Evolutionary conservation across 2,888 invertebrate species (phyloP).

Genomic region (Oegoconia quadripuncta): DNA sequence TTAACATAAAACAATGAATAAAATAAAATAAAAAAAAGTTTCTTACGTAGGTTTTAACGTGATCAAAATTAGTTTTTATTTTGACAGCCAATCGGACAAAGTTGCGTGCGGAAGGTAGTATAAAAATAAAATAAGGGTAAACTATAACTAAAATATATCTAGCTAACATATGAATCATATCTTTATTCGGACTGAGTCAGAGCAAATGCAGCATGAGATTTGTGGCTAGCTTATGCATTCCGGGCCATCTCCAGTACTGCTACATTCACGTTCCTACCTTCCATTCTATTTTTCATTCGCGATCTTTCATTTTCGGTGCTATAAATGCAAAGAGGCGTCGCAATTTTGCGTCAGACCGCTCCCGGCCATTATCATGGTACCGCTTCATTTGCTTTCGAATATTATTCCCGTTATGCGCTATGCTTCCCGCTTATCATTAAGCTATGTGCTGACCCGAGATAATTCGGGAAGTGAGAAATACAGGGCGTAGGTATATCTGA

Average conservation of each 20-base stretch:
- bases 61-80: too few species aligned
- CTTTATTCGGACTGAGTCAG: too few species aligned
- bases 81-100: too few species aligned
- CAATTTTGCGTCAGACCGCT: conserved; percentile 44
- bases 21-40: too few species aligned
- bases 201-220: too few species aligned
- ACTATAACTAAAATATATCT: too few species aligned
- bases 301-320: conserved; percentile 58
- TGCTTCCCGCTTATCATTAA: conserved; percentile 6
- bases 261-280: conserved; percentile 12
- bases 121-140: too few species aligned
- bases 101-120: too few species aligned
- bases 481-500: not conserved
- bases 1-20: too few species aligned
- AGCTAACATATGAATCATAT: too few species aligned
- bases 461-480: not conserved
- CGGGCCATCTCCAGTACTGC: not conserved
- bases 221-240: too few species aligned
- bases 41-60: too few species aligned
- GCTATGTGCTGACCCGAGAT: conserved; percentile 12
- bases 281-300: conserved; percentile 41
- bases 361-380: conserved; percentile 36
- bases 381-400: conserved; percentile 40
- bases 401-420: conserved; percentile 30
- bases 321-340: conserved; percentile 58